Conservation (phyloP, 1,140 invertebrate genomes). For the Chrysoperla carnea region DNA sequence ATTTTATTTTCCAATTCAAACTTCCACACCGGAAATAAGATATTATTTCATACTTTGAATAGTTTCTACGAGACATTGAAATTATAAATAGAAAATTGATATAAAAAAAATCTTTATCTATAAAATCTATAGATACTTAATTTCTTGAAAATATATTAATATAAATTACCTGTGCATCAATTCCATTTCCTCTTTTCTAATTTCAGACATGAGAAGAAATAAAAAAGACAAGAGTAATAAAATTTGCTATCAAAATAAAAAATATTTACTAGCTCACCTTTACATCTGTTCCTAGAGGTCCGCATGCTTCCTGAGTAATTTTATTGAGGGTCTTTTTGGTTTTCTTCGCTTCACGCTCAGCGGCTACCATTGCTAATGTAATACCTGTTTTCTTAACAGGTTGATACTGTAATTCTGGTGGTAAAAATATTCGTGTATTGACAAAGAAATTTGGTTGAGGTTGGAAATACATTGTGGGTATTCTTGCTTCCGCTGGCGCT, state of each 20-base stretch:
- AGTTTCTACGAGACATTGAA: too few relatives aligned
- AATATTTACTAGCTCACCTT: conserved; percentile 25
- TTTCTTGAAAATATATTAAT: not conserved
- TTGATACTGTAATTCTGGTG: conserved; percentile 40
- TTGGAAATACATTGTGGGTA: conserved; percentile 74
- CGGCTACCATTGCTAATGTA: conserved; percentile 22
- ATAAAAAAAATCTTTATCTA: too few relatives aligned
- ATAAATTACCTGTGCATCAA: conserved; percentile 26
- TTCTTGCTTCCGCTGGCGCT: conserved; percentile 63
- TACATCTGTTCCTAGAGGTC: conserved; percentile 39
- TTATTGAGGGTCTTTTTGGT: conserved; percentile 25
- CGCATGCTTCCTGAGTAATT: conserved; percentile 32
- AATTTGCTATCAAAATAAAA: conserved; percentile 1
- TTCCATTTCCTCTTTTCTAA: conserved; percentile 12
- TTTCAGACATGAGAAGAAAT: not conserved
- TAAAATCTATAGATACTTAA: too few relatives aligned
- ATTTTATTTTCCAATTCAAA: too few relatives aligned
- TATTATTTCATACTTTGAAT: too few relatives aligned
- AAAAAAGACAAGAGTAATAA: not conserved
- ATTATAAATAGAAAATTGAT: not conserved
- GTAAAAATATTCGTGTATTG: conserved; percentile 52
- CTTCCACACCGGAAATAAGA: too few relatives aligned
- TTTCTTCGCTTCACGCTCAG: conserved; percentile 19
- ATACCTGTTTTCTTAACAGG: conserved; percentile 28
- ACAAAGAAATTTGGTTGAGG: conserved; percentile 47